Conservation (phyloP, 2,113 vertebrate species). For the Pterocles gutturalis region DNA sequence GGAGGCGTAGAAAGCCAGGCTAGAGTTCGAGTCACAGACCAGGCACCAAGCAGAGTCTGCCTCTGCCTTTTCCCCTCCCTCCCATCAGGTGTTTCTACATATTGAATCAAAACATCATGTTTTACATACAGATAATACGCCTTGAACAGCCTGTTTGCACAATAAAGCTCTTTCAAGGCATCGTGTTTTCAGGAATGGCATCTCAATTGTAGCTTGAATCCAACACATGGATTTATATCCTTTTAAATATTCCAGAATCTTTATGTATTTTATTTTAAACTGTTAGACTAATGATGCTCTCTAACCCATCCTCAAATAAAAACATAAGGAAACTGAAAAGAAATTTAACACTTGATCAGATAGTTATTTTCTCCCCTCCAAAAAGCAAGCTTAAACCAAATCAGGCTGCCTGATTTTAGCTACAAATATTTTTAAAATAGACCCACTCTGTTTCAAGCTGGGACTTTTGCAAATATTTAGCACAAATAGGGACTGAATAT, state of each 20-base stretch:
- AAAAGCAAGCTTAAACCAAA: background rate
- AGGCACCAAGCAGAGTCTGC: background rate
- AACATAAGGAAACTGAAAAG: background rate
- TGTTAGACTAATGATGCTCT: background rate
- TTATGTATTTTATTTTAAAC: background rate
- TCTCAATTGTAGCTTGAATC: background rate
- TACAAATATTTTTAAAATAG: background rate
- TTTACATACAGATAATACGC: accelerated
- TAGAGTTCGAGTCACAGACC: background rate
- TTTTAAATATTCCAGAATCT: background rate
- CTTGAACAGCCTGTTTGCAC: background rate
- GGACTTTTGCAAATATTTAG: background rate
- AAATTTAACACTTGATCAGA: background rate
- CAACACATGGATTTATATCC: background rate
- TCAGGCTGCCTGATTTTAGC: background rate
- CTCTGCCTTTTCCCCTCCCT: background rate
- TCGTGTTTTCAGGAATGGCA: background rate
- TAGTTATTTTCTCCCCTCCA: background rate
- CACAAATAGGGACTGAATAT: background rate
- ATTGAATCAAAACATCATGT: background rate
- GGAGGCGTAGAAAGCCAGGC: background rate
- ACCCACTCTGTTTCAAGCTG: background rate
- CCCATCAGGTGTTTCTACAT: background rate
- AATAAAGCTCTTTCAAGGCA: background rate
- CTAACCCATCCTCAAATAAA: background rate